A percentile compares a stretch with the other conserved stretches of the same genome.
phyloP scores from a whole-genome alignment of 1,140 invertebrate genomes.

The Monomorium pharaonis region DNA sequence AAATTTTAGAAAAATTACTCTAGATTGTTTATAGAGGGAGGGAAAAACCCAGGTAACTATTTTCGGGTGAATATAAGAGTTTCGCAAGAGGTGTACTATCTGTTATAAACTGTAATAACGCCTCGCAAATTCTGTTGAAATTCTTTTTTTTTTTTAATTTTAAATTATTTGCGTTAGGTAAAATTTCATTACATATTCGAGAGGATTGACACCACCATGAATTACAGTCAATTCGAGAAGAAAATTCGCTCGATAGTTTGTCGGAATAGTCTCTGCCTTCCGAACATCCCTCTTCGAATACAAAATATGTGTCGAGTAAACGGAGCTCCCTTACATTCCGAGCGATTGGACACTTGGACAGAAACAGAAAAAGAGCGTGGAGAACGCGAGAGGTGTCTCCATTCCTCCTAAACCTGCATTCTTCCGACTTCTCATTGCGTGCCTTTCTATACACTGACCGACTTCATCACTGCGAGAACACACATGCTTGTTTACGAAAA shows the following conservation, averaged over 20 bases:
- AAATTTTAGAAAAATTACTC: no score
- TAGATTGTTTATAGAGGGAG: no score
- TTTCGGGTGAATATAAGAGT: not conserved
- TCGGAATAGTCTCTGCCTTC: conserved; percentile 43
- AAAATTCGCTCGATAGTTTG: conserved; percentile 13
- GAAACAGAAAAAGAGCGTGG: not conserved
- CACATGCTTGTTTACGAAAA: conserved; percentile 1
- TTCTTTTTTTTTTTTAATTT: not conserved
- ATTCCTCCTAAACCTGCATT: conserved; percentile 71
- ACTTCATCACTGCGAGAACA: not conserved
- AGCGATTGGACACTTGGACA: conserved; percentile 8
- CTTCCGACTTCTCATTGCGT: conserved; percentile 79
- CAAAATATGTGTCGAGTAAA: not conserved
- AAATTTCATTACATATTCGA: not conserved
- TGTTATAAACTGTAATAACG: conserved; percentile 1
- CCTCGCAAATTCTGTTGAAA: not conserved
- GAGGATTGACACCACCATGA: not conserved
- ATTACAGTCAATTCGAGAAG: conserved; percentile 10
- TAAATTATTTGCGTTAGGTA: conserved; percentile 5
- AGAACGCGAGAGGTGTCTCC: not conserved
- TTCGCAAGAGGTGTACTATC: not conserved
- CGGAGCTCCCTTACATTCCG: conserved; percentile 5
- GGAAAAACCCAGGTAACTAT: no score
- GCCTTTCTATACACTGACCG: conserved; percentile 78
- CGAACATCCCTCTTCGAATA: not conserved